phyloP scores from a whole-genome alignment of 2,113 vertebrate genomes.

The Eulemur rufifrons region DNA sequence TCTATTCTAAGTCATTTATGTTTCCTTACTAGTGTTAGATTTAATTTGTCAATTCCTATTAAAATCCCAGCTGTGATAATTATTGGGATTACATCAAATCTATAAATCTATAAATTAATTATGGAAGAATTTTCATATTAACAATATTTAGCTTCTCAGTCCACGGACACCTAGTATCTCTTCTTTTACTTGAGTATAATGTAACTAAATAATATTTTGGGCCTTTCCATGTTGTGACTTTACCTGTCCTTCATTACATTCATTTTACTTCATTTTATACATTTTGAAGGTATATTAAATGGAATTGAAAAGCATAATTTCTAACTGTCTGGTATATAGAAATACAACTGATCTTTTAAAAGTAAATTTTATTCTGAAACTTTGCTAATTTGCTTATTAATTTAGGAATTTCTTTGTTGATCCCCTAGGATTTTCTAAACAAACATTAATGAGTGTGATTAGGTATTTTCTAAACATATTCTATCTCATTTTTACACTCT shows the following conservation, averaged over 20 bases:
- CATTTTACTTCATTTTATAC: neutral
- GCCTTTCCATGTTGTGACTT: neutral
- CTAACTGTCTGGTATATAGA: neutral
- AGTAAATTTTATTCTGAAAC: neutral
- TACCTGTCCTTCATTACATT: neutral
- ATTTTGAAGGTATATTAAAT: conserved; percentile 4
- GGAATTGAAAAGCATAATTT: neutral
- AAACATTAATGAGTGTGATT: neutral
- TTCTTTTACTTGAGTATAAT: neutral
- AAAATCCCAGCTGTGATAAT: neutral
- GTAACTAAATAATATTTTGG: neutral
- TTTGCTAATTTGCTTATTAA: neutral
- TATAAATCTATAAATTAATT: neutral
- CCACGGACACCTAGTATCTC: neutral
- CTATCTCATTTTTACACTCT: neutral
- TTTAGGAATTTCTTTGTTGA: neutral
- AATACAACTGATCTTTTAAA: neutral
- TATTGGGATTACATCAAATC: neutral
- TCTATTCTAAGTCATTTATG: neutral
- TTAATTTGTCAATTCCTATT: neutral
- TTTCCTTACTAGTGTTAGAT: neutral
- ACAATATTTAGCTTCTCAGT: neutral
- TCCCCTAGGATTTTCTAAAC: neutral
- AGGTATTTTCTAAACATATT: neutral
- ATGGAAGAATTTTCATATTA: neutral